Evolutionary conservation across 1,140 invertebrate species (phyloP).

Genomic region (Psilanteris sp.): DNA sequence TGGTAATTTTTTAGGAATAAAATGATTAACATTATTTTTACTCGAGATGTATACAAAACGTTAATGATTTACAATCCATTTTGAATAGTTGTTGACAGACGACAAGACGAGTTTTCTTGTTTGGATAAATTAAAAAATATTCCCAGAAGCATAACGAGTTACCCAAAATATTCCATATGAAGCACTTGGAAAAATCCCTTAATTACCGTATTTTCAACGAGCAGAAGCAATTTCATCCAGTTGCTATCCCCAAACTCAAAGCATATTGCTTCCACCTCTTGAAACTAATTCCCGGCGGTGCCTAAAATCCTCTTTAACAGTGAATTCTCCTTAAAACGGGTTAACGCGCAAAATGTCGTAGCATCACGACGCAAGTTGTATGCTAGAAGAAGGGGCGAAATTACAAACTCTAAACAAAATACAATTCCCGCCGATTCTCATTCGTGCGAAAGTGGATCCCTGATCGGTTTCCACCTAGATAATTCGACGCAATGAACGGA

Average conservation of each 20-base stretch:
- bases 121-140: too few species aligned
- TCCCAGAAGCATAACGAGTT: neutral
- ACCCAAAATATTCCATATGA: neutral
- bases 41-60: too few species aligned
- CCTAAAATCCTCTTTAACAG: conserved; percentile 48
- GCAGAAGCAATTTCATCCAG: conserved; percentile 34
- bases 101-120: too few species aligned
- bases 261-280: conserved; percentile 20
- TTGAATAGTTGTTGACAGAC: too few species aligned
- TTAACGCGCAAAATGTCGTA: conserved; percentile 23
- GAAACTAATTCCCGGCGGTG: conserved; percentile 24
- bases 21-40: too few species aligned
- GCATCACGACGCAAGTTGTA: conserved; percentile 4
- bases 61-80: too few species aligned
- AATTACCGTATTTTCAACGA: conserved; percentile 30
- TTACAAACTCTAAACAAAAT: conserved; percentile 28
- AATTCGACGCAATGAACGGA: conserved; percentile 25
- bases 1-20: too few species aligned
- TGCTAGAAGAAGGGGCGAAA: too few species aligned
- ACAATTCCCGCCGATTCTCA: conserved; percentile 25
- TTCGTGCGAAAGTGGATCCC: conserved; percentile 11
- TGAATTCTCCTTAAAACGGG: conserved; percentile 29
- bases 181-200: conserved; percentile 16
- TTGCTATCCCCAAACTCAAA: conserved; percentile 2
- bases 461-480: conserved; percentile 38